Evolutionary conservation across 2,888 invertebrate species (phyloP).

Genomic region (Morpho helenor): DNA sequence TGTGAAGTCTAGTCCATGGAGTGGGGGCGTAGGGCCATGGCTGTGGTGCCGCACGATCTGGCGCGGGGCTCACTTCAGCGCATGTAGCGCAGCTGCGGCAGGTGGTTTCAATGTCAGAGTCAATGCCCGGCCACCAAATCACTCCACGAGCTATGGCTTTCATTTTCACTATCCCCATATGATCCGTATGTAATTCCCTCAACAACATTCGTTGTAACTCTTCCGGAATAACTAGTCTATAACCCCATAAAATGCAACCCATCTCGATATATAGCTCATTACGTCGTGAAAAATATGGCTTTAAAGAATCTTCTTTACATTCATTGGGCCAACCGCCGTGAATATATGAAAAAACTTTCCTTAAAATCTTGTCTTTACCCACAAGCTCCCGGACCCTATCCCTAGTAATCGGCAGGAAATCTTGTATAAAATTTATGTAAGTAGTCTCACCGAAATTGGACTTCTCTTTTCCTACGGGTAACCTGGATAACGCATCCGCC

Average conservation of each 20-base stretch:
- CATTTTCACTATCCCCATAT: conserved; percentile 27
- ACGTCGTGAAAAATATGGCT: conserved; percentile 8
- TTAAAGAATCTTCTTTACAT: neutral
- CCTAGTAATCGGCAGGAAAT: conserved; percentile 9
- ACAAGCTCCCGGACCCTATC: conserved; percentile 2
- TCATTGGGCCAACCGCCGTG: conserved; percentile 12
- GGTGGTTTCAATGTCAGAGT: conserved; percentile 7
- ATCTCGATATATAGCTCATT: conserved; percentile 21
- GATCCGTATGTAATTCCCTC: conserved; percentile 15
- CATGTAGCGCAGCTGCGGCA: conserved; percentile 20
- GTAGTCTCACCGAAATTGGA: neutral
- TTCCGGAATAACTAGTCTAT: conserved; percentile 23
- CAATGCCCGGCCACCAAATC: conserved; percentile 19
- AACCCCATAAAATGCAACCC: conserved; percentile 25
- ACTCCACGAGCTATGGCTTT: conserved; percentile 23
- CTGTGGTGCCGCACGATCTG: conserved; percentile 22
- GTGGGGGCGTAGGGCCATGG: conserved; percentile 25
- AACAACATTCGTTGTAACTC: conserved; percentile 14
- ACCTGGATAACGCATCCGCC: conserved; percentile 30
- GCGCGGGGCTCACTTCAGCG: conserved; percentile 10
- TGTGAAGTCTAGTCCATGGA: conserved; percentile 14
- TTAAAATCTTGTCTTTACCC: conserved; percentile 9
- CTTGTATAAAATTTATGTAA: conserved; percentile 13
- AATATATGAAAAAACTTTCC: conserved; percentile 3
- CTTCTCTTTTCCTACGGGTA: conserved; percentile 11